Base-by-base conservation (phyloP, 2,888 invertebrate genomes). In the Gonocerus acuteangulatus region DNA sequence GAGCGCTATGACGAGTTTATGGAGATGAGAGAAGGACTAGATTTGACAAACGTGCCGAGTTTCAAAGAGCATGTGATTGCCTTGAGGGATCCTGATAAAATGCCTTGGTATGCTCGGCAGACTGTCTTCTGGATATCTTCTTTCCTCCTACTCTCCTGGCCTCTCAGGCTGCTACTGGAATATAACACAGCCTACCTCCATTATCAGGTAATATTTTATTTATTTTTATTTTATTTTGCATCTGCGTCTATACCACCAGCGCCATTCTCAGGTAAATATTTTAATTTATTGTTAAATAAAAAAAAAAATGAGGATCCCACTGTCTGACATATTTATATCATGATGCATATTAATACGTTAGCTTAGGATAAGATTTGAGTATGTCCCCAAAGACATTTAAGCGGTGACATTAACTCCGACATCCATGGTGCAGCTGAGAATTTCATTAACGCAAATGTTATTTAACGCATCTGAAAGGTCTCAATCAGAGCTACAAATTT, bases 1-100 rank as follows among this genome's bases (percentile, higher is more conserved):
- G 89, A 89, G 72, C 76, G 85, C 19, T 80, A 84, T 61, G 89
- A 90, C 70, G 89, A 89, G 73, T 89, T 89, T 73, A 86, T 89
- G 85, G 89, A 90, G 75, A 88, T 87, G 80, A 76, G 85, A 1
- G 89, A 89, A 71, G 88, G 89, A 0, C 76, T 89, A 65, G 89
- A 89, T 71, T 77, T 89, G 18, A 80, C 83, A 13, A 83, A 82
- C 69, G 80, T 82, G 65, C 77, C 76, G 65, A 77, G 77, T 3
- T 80, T 80, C 69, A 78, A 78, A 66, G 80, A 80, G 71, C 78
- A 79, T 66, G 78, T 80, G 76, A 78, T 78, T 11, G 76, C 78
- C 3, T 77, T 77, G 68, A 72, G 75, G 1, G 75, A 75, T 65
- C 74, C 75, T 0, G 74, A 75, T 63, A 70, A 72, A 27, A 69